Evolutionary conservation across 2,797 vertebrate species (phyloP).

Genomic region (Lutra lutra): DNA sequence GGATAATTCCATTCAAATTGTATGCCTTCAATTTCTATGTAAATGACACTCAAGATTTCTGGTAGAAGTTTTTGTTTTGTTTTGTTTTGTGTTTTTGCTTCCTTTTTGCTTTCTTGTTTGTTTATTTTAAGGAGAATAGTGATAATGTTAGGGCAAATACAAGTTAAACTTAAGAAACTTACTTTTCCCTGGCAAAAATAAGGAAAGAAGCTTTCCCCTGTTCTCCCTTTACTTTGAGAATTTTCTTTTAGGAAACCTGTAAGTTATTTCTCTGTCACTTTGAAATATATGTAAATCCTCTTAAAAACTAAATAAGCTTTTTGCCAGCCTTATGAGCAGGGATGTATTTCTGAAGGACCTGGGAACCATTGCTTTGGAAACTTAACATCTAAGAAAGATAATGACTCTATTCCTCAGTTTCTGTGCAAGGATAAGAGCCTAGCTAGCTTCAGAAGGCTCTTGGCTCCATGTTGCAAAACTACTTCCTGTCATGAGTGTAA

Average conservation of each 20-base stretch:
- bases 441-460: background rate
- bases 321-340: background rate
- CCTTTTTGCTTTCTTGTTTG: background rate
- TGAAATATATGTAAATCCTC: background rate
- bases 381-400: background rate
- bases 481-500: background rate
- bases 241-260: background rate
- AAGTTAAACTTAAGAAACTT: background rate
- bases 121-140: background rate
- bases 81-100: background rate
- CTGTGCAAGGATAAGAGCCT: background rate
- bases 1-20: background rate
- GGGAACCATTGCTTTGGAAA: background rate
- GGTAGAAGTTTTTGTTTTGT: background rate
- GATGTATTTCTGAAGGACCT: background rate
- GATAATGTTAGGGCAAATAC: background rate
- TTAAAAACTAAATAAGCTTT: background rate
- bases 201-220: background rate
- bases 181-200: background rate
- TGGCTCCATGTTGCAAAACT: background rate
- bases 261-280: background rate
- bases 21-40: background rate
- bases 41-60: background rate
- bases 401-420: background rate
- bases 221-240: background rate